A percentile compares a stretch with the other conserved stretches of the same genome.
Evolutionary conservation across 2,888 invertebrate genomes (phyloP).

Genomic region (Lordiphosa andalusiaca): DNA sequence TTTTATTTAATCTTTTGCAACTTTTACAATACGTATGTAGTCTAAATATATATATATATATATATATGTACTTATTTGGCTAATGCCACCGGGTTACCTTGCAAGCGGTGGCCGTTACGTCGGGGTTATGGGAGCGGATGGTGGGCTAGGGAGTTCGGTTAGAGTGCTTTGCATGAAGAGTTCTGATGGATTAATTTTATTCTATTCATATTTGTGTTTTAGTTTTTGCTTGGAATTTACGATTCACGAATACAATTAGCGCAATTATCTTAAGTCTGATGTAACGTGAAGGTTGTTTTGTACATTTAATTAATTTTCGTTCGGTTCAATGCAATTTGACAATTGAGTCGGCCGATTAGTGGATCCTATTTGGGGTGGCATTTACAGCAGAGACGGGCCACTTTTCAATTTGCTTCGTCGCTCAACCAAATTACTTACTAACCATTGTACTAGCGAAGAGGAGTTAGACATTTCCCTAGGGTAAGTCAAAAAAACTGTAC

Average conservation of each 20-base stretch:
- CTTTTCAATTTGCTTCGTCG: too few species aligned
- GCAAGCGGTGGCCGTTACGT: conserved; percentile 5
- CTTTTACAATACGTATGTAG: conserved; percentile 21
- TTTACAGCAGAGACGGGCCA: neutral
- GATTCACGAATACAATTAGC: conserved; percentile 17
- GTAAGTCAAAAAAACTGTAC: too few species aligned
- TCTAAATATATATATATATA: too few species aligned
- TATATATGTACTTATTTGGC: conserved; percentile 23
- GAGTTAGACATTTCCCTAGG: too few species aligned
- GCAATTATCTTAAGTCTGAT: conserved; percentile 21
- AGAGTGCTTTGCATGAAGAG: conserved; percentile 10
- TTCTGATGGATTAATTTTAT: conserved; percentile 5
- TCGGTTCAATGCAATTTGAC: conserved; percentile 30
- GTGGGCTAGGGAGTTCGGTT: neutral
- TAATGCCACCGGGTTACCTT: conserved; percentile 12
- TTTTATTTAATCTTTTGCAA: conserved; percentile 8
- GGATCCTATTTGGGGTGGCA: neutral
- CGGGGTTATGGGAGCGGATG: too few species aligned
- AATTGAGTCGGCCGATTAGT: conserved; percentile 28
- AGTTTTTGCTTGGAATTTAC: conserved; percentile 7
- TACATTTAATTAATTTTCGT: conserved; percentile 47
- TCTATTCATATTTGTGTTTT: conserved; percentile 7
- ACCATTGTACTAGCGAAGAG: too few species aligned
- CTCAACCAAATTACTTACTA: too few species aligned
- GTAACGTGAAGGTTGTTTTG: conserved; percentile 42